Evolutionary conservation across 2,113 vertebrate genomes (phyloP).

Genomic region (Abramis brama): DNA sequence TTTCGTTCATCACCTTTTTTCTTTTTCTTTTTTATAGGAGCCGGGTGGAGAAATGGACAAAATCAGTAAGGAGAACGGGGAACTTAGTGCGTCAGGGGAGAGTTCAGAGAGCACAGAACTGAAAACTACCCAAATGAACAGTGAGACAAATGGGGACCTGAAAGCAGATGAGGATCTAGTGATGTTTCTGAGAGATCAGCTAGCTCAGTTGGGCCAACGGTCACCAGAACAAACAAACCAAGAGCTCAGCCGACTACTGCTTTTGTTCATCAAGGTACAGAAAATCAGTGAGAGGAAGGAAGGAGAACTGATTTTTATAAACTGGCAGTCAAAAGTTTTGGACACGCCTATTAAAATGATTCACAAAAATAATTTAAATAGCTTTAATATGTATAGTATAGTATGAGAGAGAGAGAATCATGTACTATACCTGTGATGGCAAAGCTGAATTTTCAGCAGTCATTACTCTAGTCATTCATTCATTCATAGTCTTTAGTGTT

Average conservation of each 20-base stretch:
- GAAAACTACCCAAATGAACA: conserved; percentile 51
- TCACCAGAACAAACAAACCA: conserved; percentile 56
- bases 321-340: neutral
- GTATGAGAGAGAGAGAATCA: too few species aligned
- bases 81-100: conserved; percentile 74
- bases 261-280: conserved; percentile 75
- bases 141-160: conserved; percentile 1
- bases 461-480: too few species aligned
- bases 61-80: conserved; percentile 75
- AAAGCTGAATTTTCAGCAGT: too few species aligned
- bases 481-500: too few species aligned
- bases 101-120: conserved; percentile 61
- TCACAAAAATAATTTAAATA: too few species aligned
- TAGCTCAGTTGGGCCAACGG: conserved; percentile 59
- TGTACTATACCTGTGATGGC: too few species aligned
- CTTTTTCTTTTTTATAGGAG: conserved; percentile 48
- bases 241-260: conserved; percentile 63
- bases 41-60: conserved; percentile 63
- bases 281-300: neutral
- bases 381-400: too few species aligned
- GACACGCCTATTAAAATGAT: neutral
- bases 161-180: conserved; percentile 40
- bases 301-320: neutral
- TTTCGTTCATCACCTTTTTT: neutral
- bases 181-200: conserved; percentile 64